Conservation (phyloP, 2,888 invertebrate genomes). For the Calameuta filiformis region DNA sequence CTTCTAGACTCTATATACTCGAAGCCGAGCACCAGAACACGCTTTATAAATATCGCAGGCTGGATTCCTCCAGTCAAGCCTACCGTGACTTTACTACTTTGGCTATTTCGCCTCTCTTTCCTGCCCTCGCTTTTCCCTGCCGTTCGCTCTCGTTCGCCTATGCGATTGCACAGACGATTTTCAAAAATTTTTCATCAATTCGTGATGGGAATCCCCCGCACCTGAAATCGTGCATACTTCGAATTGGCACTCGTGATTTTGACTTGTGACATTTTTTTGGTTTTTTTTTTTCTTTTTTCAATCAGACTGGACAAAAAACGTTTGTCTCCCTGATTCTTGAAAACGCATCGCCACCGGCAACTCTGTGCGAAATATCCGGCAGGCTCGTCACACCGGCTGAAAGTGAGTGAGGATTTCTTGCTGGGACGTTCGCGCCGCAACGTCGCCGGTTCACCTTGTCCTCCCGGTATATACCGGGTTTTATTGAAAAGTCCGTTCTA, state of each 20-base stretch:
- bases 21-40: constrained; percentile 23
- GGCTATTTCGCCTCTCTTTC: constrained; percentile 4
- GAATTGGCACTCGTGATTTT: neutral
- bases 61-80: constrained; percentile 41
- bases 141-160: neutral
- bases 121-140: neutral
- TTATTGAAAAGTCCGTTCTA: neutral
- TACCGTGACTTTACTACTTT: constrained; percentile 38
- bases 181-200: neutral
- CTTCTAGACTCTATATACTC: constrained; percentile 26
- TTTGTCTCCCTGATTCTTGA: neutral
- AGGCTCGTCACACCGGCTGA: constrained; percentile 50
- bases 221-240: neutral
- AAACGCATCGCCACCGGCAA: neutral
- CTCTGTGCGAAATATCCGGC: neutral
- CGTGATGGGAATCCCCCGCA: neutral
- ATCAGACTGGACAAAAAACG: too few relatives aligned
- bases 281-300: too few relatives aligned
- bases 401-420: constrained; percentile 49
- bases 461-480: neutral
- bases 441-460: neutral
- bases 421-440: neutral
- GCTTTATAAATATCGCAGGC: constrained; percentile 39
- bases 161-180: neutral
- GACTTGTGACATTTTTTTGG: neutral